A percentile compares a stretch with the other conserved stretches of the same genome.
Conservation (phyloP, 2,888 invertebrate species). For the Cheilosia vernalis region DNA sequence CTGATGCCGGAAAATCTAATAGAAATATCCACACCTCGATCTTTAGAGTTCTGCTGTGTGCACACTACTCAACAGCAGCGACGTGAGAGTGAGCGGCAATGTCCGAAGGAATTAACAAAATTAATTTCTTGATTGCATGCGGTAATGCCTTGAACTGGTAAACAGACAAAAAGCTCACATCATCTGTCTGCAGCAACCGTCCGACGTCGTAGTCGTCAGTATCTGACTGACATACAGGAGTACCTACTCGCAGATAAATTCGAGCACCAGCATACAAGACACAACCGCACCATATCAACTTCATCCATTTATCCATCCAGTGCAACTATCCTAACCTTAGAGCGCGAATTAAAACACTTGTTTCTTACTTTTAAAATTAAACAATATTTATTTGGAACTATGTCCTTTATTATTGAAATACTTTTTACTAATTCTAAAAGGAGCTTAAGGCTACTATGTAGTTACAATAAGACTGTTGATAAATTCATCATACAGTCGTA, state of each 20-base stretch:
- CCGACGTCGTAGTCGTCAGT: constrained; percentile 27
- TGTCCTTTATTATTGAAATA: no score
- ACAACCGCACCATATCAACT: not conserved
- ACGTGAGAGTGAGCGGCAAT: not conserved
- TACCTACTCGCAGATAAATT: not conserved
- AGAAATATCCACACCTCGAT: constrained; percentile 56
- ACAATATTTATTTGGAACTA: no score
- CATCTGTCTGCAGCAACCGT: constrained; percentile 39
- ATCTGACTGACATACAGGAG: constrained; percentile 41
- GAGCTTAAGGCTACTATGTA: no score
- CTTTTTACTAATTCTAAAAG: no score
- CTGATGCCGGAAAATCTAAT: constrained; percentile 27
- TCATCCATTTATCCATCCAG: constrained; percentile 14
- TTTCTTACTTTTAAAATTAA: no score
- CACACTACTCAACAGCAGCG: not conserved
- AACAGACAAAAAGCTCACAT: constrained; percentile 49
- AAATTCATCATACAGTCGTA: no score
- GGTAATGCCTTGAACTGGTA: constrained; percentile 68
- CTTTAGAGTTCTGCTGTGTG: constrained; percentile 20
- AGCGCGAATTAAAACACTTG: no score
- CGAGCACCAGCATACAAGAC: not conserved
- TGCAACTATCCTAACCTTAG: constrained; percentile 17
- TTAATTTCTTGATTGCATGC: constrained; percentile 72
- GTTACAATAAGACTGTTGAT: no score
- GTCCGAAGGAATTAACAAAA: constrained; percentile 48